Base-by-base conservation (phyloP, 2,113 vertebrate genomes). In the Pithys albifrons region DNA sequence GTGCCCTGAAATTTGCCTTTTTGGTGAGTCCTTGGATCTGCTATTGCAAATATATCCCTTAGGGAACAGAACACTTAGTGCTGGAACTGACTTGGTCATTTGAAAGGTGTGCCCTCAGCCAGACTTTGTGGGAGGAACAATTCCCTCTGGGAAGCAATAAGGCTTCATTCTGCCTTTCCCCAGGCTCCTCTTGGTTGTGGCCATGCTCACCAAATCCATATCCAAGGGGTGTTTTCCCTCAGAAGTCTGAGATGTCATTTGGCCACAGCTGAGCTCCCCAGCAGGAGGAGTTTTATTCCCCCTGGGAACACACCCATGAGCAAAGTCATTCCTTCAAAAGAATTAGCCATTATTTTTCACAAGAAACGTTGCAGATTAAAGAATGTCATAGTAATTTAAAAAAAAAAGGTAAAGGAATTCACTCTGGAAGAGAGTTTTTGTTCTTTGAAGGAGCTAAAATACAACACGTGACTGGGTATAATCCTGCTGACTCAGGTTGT, bases 211-310 rank as follows among this genome's bases (percentile, higher is more conserved):
- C 51, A 87, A 93, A 87, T 93, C 65, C 65, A 6, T 88, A 55
- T 92, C 76, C 71, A 74, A 69, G 88, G 75, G 39, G 41, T 67
- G 23, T 88, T 93, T 95, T 67, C 89, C 78, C 88, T 62, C 71
- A 66, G 92, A 73, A 94, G 88, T 90, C 14, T 54, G 75, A 95
- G 94, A 76, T 90, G 37, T 45, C 19, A 14, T 73, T 91, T 89
- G 73, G 57, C 51, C 39, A 41, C 41, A 52, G 52, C 7, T 43
- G 62, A 90, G 55, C 59, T 94, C 64, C 49, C 46, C 59, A 74
- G 62, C 37, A 62, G 59, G 52, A 59, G 61, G 82, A 57, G 7
- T 5, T 5, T 88, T 92, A 39, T 80, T 88, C 24, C 65, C 3
- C 1, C 89, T 67, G 84, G 81, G 80, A 92, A 65, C 15, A 49